phyloP scores from a whole-genome alignment of 2,113 vertebrate genomes.

The Ceuthmochares aereus region DNA sequence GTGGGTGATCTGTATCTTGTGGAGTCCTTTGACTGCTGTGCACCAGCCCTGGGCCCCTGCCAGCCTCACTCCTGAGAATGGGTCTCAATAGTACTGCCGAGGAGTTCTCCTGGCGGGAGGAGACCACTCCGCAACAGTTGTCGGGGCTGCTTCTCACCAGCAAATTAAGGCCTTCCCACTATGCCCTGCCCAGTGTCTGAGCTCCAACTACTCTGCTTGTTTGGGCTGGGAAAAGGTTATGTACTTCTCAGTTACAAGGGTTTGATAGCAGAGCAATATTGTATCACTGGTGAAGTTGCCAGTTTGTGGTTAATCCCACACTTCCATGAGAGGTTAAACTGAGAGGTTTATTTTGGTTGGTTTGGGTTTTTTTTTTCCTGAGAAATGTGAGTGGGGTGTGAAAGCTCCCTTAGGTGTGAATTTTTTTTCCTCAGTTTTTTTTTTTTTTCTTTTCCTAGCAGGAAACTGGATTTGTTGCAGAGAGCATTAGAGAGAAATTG shows the following conservation, averaged over 20 bases:
- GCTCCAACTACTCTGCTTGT: not conserved
- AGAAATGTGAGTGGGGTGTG: not conserved
- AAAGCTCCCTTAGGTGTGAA: not conserved
- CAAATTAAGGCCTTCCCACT: not conserved
- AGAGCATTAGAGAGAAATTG: not conserved
- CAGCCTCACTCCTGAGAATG: fast-evolving
- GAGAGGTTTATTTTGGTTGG: not conserved
- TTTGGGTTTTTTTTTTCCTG: not conserved
- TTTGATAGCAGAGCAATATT: not conserved
- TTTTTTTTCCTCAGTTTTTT: not conserved
- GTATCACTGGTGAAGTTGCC: fast-evolving
- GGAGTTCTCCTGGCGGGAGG: not conserved
- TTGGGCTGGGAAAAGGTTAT: not conserved
- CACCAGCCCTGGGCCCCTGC: too few relatives aligned
- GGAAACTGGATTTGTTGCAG: not conserved
- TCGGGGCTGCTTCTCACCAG: not conserved
- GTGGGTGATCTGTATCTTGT: too few relatives aligned
- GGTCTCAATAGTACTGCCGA: fast-evolving
- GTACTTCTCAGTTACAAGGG: not conserved
- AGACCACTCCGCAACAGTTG: fast-evolving
- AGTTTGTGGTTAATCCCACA: not conserved
- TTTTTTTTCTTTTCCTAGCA: not conserved
- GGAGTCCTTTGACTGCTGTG: not conserved
- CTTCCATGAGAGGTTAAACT: not conserved
- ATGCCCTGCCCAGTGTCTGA: not conserved